Conservation (phyloP, 2,888 invertebrate genomes). For the Drosophila testacea region DNA sequence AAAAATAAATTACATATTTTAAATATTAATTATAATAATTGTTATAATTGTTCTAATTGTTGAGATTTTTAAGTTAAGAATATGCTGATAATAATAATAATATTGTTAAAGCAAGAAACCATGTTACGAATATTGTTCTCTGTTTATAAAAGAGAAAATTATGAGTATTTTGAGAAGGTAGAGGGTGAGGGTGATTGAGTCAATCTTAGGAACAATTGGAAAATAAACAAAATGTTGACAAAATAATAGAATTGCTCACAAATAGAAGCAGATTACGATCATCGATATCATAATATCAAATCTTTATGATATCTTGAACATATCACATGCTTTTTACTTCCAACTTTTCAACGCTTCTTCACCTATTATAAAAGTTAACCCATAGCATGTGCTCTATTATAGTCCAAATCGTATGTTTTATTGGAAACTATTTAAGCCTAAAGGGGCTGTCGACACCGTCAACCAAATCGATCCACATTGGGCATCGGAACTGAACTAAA, state of each 20-base stretch:
- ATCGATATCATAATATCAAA: not conserved
- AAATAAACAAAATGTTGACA: constrained; percentile 5
- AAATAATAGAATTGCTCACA: not conserved
- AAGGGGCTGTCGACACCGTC: constrained; percentile 51
- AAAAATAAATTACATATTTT: too few relatives aligned
- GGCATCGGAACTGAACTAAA: constrained; percentile 56
- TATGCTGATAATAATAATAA: too few relatives aligned
- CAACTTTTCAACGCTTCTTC: not conserved
- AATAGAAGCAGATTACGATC: not conserved
- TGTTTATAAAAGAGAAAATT: not conserved
- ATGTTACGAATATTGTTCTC: not conserved
- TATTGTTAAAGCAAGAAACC: not conserved
- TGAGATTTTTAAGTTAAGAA: too few relatives aligned
- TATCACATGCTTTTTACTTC: not conserved
- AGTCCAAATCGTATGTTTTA: constrained; percentile 44
- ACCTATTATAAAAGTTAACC: constrained; percentile 8
- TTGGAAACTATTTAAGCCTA: constrained; percentile 47
- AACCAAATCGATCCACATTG: constrained; percentile 56
- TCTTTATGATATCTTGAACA: not conserved
- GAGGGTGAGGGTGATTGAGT: not conserved
- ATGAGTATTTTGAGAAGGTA: not conserved
- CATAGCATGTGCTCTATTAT: constrained; percentile 26
- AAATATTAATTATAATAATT: too few relatives aligned
- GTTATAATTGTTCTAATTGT: too few relatives aligned
- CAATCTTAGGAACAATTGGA: not conserved